Conservation (phyloP, 2,113 vertebrate species). For the Ellobius talpinus region DNA sequence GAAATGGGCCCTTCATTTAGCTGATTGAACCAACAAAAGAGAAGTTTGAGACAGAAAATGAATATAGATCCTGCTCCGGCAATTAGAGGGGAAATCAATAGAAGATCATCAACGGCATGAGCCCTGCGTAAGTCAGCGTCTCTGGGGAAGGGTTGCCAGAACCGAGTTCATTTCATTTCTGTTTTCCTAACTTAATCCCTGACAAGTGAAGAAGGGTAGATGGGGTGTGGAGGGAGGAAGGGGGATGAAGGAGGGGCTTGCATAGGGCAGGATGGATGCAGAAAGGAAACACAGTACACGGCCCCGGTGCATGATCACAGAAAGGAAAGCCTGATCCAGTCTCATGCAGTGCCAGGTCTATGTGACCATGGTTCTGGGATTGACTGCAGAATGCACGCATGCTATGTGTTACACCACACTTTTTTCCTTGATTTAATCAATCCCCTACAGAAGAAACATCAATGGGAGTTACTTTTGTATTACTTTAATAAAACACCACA, state of each 20-base stretch:
- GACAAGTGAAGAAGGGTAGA: slow-evolving; percentile 35
- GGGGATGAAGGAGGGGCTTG: neutral
- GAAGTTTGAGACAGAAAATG: slow-evolving; percentile 83
- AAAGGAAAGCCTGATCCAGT: neutral
- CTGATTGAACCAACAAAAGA: slow-evolving; percentile 80
- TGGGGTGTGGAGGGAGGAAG: neutral
- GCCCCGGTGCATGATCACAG: neutral
- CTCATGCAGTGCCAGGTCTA: neutral
- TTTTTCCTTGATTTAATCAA: neutral
- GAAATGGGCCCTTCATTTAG: slow-evolving; percentile 80
- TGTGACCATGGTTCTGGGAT: neutral
- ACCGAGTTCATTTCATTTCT: slow-evolving; percentile 74
- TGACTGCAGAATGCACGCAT: neutral
- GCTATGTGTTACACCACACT: neutral
- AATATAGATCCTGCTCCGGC: slow-evolving; percentile 82
- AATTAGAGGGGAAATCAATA: slow-evolving; percentile 82
- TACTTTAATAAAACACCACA: neutral
- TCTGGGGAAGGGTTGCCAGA: slow-evolving; percentile 64
- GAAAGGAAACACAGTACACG: neutral
- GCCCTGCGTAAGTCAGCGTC: slow-evolving; percentile 44
- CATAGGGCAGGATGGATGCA: neutral
- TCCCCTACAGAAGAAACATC: neutral
- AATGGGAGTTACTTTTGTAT: neutral
- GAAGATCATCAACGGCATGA: slow-evolving; percentile 74
- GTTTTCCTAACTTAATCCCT: slow-evolving; percentile 75